Base-by-base conservation (phyloP, 2,888 invertebrate genomes). In the Orchesellides sinensis region DNA sequence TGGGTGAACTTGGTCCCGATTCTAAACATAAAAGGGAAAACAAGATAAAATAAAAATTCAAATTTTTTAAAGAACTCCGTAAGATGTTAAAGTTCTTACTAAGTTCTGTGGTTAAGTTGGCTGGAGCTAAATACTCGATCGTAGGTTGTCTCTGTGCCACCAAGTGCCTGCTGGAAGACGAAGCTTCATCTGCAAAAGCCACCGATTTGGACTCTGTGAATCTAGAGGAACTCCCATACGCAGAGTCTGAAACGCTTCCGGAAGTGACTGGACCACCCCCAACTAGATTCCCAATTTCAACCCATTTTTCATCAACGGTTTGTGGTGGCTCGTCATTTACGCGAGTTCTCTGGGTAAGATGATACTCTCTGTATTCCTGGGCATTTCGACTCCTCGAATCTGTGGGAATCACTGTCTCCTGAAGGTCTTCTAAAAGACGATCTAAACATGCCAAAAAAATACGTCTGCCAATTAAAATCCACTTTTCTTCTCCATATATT, bases 381-480 rank as follows among this genome's bases (percentile, higher is more conserved):
- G 85, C 85, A 56, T 83, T 83, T 10, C 84, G 79, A 56, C 82
- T 78, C 23, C 72, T 10, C 10, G 78, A 40, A 19, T 86, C 86
- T 29, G 84, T 68, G 32, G 88, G 88, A 40, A 87, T 83, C 47
- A 87, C 88, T 14, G 87, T 83, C 29, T 84, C 87, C 54, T 88
- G 88, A 8, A 88, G 73, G 81, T 88, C 88, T 75, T 88, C 87
- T 45, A 88, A 74, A 25, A 88, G 83, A 49, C 86, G 80, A 81
- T 88, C 88, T 88, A 45, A 32, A 2, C 14, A 14, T 1, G 40
- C 10, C 40, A 40, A 40, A 40, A 10, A 40, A 40, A 40, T 14
- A 32, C 10, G 5, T 32, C 32, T 6, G 32, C 40, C n/a, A n/a
- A 66, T 23, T 66, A 49, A 35, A 35, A 56, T 19, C 3, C 10